A percentile compares a stretch with the other conserved stretches of the same genome.
Evolutionary conservation across 2,797 vertebrate species (phyloP).

Genomic region (Ctenochaetus hawaiiensis): DNA sequence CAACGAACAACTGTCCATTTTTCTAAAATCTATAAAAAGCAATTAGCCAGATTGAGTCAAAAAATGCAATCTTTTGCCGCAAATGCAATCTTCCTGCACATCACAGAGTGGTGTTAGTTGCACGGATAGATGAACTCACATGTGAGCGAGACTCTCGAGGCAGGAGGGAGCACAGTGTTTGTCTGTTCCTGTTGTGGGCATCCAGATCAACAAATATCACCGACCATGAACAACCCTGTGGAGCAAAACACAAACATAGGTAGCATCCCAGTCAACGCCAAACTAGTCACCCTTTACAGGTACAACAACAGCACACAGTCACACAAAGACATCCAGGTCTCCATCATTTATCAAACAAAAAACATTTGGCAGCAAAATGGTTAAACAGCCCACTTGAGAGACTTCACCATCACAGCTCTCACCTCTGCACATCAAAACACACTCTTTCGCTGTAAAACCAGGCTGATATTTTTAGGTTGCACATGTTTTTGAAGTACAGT

Average conservation of each 20-base stretch:
- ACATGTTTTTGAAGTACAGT: constrained; percentile 60
- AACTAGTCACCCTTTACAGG: constrained; percentile 31
- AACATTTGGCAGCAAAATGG: constrained; percentile 22
- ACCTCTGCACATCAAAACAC: constrained; percentile 57
- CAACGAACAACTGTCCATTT: too few relatives aligned
- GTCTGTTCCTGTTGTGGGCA: constrained; percentile 97
- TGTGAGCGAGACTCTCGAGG: constrained; percentile 97
- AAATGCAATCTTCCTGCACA: too few relatives aligned
- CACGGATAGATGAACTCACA: constrained; percentile 84
- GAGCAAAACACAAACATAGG: constrained; percentile 44
- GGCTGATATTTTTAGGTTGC: constrained; percentile 55
- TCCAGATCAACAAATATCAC: constrained; percentile 99
- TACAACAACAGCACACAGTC: constrained; percentile 8
- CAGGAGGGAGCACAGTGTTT: constrained; percentile 94
- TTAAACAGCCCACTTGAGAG: constrained; percentile 32
- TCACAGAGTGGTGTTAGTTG: not conserved
- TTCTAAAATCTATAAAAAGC: too few relatives aligned
- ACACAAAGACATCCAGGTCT: constrained; percentile 2
- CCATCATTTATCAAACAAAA: constrained; percentile 20
- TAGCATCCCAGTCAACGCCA: constrained; percentile 22
- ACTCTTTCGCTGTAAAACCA: constrained; percentile 18
- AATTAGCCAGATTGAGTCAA: too few relatives aligned
- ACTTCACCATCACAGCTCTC: constrained; percentile 24
- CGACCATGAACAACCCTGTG: constrained; percentile 96
- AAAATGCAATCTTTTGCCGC: too few relatives aligned